Evolutionary conservation across 2,888 invertebrate species (phyloP).

Genomic region (Catocala nupta): DNA sequence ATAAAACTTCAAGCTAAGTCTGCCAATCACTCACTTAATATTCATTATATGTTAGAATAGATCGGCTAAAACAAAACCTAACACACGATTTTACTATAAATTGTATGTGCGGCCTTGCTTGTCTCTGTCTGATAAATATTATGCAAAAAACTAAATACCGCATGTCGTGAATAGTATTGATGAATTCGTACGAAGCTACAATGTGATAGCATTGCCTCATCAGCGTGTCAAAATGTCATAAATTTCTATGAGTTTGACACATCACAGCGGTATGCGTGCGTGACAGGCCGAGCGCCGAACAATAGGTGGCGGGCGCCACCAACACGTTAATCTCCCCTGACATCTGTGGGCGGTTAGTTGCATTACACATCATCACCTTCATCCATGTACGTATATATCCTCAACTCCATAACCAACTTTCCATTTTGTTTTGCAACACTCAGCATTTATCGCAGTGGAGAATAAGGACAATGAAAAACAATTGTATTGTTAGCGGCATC

Average conservation of each 20-base stretch:
- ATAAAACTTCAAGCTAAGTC: constrained; percentile 8
- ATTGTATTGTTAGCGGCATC: constrained; percentile 75
- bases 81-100: constrained; percentile 25
- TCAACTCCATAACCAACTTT: constrained; percentile 75
- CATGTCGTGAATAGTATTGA: constrained; percentile 3
- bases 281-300: constrained; percentile 57
- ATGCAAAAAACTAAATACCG: constrained; percentile 22
- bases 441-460: constrained; percentile 66
- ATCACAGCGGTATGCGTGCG: constrained; percentile 52
- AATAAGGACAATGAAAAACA: constrained; percentile 79
- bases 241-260: constrained; percentile 51
- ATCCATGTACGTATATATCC: constrained; percentile 68
- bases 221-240: constrained; percentile 40
- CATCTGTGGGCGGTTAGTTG: constrained; percentile 71
- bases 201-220: constrained; percentile 34
- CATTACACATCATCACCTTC: constrained; percentile 81
- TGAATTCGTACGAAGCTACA: constrained; percentile 14
- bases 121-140: constrained; percentile 26
- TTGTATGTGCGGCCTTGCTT: constrained; percentile 24
- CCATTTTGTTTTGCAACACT: constrained; percentile 79
- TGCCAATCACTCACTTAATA: constrained; percentile 22
- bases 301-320: constrained; percentile 75
- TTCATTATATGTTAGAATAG: constrained; percentile 19
- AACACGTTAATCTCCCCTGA: constrained; percentile 72
- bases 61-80: constrained; percentile 15